Percentiles rank a stretch among this genome's conserved stretches.
phyloP scores from a whole-genome alignment of 2,113 vertebrate genomes.

The Petrocephalus zakoni region DNA sequence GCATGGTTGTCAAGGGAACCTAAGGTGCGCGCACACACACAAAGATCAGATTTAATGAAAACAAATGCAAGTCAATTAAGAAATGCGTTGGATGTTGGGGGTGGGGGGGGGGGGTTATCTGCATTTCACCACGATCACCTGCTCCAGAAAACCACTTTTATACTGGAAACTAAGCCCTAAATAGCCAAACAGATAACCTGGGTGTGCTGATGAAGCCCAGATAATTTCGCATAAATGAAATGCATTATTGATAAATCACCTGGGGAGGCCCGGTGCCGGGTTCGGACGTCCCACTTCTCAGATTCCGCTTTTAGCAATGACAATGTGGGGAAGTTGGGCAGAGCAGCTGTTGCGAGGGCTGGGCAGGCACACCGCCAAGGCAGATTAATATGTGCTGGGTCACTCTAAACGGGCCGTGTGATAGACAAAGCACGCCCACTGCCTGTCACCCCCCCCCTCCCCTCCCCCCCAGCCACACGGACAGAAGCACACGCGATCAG shows the following conservation, averaged over 20 bases:
- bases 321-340: slow-evolving; percentile 23
- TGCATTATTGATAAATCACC: slow-evolving; percentile 43
- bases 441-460: slow-evolving; percentile 14
- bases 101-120: background rate
- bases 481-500: background rate
- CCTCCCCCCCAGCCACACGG: slow-evolving; percentile 13
- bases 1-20: background rate
- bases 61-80: background rate
- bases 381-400: slow-evolving; percentile 34
- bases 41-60: slow-evolving; percentile 12
- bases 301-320: slow-evolving; percentile 29
- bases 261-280: background rate
- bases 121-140: background rate
- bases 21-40: background rate
- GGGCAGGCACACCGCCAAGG: slow-evolving; percentile 30
- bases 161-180: background rate
- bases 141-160: background rate
- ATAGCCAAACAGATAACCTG: slow-evolving; percentile 11
- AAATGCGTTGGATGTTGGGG: background rate
- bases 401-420: slow-evolving; percentile 33
- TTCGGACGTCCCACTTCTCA: slow-evolving; percentile 29
- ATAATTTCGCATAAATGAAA: slow-evolving; percentile 39
- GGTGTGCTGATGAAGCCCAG: slow-evolving; percentile 28
- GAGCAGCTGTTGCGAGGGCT: slow-evolving; percentile 34
- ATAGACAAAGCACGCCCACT: slow-evolving; percentile 29